Base-by-base conservation (phyloP, 2,888 invertebrate genomes). In the Heteromurus nitidus region DNA sequence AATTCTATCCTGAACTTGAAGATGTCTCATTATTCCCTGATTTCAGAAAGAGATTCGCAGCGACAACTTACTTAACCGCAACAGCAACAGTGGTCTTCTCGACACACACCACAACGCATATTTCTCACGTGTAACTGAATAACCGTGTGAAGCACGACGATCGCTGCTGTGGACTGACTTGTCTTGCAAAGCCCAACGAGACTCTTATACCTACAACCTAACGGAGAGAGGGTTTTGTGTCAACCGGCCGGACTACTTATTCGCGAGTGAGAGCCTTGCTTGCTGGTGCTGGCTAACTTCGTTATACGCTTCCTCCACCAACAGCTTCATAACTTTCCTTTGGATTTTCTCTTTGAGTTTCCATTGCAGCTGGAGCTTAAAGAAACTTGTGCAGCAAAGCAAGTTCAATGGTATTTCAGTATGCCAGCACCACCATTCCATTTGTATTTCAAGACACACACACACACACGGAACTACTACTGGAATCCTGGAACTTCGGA, bases 131-230 rank as follows among this genome's bases (percentile, higher is more conserved):
- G 60, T 73, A 16, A 24, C 30, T 64, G 16, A 18, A 13, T 36
- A 20, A 24, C 26, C 47, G 28, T 67, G 16, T 13, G 24, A 55
- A 47, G 65, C 26, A 24, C 13, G 62, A 44, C 44, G 67, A 75
- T 67, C 75, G 58, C 30, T 58, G 47, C 47, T 60, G 50, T 47
- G 67, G 47, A 75, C 75, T 75, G 75, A 30, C 58, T 67, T 65
- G 44, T 22, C 44, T 55, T 13, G 67, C 47, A 47, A 67, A 9
- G 20, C 20, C 24, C 26, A 44, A 20, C 18, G 18, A 24, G 58
- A 44, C n/a, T 75, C 60, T 74, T 75, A 75, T 68, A 58, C 53
- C 28, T 53, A 20, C 20, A 22, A 22, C 20, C n/a, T 18, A 58
- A 44, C 58, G 30, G 31, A 62, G 11, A 47, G 30, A 53, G 53